Base-by-base conservation (phyloP, 1,140 invertebrate species). In the Lepidurus couesii region DNA sequence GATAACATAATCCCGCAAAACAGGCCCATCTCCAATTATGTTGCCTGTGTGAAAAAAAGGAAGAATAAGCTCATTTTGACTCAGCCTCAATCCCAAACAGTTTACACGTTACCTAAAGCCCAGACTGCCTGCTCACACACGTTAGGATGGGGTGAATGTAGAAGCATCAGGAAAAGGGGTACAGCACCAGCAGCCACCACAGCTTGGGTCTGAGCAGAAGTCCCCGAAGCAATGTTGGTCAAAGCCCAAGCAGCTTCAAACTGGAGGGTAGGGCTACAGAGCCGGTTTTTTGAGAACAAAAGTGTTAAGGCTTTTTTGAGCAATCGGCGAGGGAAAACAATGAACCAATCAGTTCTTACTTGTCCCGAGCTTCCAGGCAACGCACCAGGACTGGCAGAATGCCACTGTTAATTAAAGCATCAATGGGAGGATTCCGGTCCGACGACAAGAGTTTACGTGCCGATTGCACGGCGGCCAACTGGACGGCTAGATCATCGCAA, bases 201-300 rank as follows among this genome's bases (percentile, higher is more conserved):
- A 85, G 96, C 91, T 44, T 97, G 95, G 26, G 98, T 99, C 88
- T 99, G 98, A 81, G 90, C 88, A 0, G 96, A 97, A 74, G 95
- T 98, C 76, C 98, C 98, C 76, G 95, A 98, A 5, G 98, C 98
- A 83, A 99, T 99, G 84, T 99, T 99, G 81, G 98, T 99, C 79
- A 99, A 87, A 75, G 97, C 98, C 98, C 98, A 99, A 16, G 97
- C 96, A 80, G 97, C 96, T 88, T 99, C 98, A 86, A 99, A 99
- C 86, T 99, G 97, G 80, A 99, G 86, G 77, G 92, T 91, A 73
- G 96, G 93, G 85, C 95, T 96, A 84, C 34, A 78, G 44, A 47
- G 42, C 42, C 44, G 24, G 11, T 43, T 43, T 44, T 24, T 42
- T 76, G 0, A 34, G 8, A 13, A 43, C 7, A 76, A 43, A 42